Conservation (phyloP, 2,797 vertebrate genomes). For the Aplochiton taeniatus region DNA sequence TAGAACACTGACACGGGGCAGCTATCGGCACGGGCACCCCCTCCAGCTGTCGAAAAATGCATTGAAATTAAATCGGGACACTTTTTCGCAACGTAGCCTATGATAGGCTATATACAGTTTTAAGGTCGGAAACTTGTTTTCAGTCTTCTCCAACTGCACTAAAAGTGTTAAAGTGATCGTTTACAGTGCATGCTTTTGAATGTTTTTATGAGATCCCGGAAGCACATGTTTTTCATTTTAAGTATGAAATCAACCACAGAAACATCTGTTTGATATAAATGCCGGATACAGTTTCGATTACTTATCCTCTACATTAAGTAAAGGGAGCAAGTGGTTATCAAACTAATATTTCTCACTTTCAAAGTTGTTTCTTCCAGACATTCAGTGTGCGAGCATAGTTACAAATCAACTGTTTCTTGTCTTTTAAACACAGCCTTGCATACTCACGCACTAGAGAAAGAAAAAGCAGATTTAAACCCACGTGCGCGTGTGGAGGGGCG, state of each 20-base stretch:
- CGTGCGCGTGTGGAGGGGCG: conserved; percentile 33
- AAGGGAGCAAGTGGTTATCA: too few species aligned
- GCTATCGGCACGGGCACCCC: conserved; percentile 33
- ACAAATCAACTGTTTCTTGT: not conserved
- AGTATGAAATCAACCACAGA: too few species aligned
- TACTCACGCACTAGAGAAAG: conserved; percentile 14
- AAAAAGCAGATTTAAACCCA: conserved; percentile 28
- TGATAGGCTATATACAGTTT: not conserved
- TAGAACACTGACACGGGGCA: conserved; percentile 70
- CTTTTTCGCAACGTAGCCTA: not conserved
- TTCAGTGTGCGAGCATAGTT: not conserved
- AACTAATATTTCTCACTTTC: too few species aligned
- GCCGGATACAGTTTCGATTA: too few species aligned
- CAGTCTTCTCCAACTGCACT: conserved; percentile 4
- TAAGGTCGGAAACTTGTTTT: not conserved
- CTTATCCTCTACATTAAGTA: too few species aligned
- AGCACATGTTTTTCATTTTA: conserved; percentile 39
- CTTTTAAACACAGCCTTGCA: not conserved
- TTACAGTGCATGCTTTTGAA: conserved; percentile 18
- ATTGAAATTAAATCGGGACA: not conserved
- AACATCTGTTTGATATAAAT: too few species aligned
- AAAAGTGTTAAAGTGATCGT: conserved; percentile 11
- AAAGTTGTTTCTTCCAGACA: not conserved
- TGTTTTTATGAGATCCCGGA: conserved; percentile 48
- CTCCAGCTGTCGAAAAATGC: not conserved